Evolutionary conservation across 2,888 invertebrate genomes (phyloP).

Genomic region (Pachydiplax longipennis): DNA sequence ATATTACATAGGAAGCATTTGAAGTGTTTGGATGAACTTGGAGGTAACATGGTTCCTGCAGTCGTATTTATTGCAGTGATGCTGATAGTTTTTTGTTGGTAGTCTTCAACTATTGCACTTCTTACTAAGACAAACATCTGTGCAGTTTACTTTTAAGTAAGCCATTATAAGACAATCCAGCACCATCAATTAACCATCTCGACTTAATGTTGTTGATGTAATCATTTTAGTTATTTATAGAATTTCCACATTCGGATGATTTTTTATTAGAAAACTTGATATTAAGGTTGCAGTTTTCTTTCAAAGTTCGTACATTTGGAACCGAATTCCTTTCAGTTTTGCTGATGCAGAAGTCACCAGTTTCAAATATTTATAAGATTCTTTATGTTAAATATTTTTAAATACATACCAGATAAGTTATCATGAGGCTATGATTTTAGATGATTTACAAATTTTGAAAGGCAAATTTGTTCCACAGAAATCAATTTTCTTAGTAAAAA

Average conservation of each 20-base stretch:
- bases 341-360: background rate
- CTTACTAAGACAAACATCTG: background rate
- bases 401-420: conserved; percentile 19
- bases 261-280: conserved; percentile 4
- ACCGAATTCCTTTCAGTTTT: background rate
- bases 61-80: conserved; percentile 37
- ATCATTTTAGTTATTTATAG: conserved; percentile 32
- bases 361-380: background rate
- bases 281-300: background rate
- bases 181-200: conserved; percentile 5
- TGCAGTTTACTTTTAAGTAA: background rate
- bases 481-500: too few relatives aligned
- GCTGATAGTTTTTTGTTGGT: background rate
- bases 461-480: background rate
- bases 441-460: background rate
- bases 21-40: conserved; percentile 7
- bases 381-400: conserved; percentile 7
- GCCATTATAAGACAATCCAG: background rate
- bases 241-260: conserved; percentile 13
- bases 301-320: background rate
- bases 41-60: conserved; percentile 40
- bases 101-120: conserved; percentile 20
- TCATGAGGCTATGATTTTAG: background rate
- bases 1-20: background rate
- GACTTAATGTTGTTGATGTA: background rate